A percentile compares a stretch with the other conserved stretches of the same genome.
phyloP scores from a whole-genome alignment of 1,140 invertebrate genomes.

The Tribolium castaneum region DNA sequence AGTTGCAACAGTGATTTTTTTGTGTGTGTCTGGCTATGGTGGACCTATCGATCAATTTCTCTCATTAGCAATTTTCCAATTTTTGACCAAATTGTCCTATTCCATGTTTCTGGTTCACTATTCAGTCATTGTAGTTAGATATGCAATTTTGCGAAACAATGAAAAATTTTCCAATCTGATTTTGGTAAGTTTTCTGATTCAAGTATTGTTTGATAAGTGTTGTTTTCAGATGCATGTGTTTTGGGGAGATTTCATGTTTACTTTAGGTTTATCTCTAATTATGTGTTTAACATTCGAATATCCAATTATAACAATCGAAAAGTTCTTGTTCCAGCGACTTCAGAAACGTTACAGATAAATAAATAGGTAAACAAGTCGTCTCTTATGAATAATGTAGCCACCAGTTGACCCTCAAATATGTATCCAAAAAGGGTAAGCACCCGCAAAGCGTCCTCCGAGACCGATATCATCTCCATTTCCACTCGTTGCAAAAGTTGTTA shows the following conservation, averaged over 20 bases:
- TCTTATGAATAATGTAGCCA: conserved; percentile 5
- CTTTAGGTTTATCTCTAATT: too few species aligned
- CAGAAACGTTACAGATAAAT: neutral
- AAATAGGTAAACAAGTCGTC: too few species aligned
- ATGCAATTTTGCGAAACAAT: neutral
- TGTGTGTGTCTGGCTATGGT: conserved; percentile 46
- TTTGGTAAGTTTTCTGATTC: neutral
- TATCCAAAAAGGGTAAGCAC: conserved; percentile 9
- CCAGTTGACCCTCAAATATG: conserved; percentile 11
- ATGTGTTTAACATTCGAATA: too few species aligned
- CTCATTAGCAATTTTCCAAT: conserved; percentile 42
- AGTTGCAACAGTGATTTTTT: conserved; percentile 74
- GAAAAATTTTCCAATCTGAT: too few species aligned
- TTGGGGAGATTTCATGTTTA: too few species aligned
- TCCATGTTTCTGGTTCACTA: conserved; percentile 45
- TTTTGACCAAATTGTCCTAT: conserved; percentile 43
- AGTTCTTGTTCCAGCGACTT: neutral
- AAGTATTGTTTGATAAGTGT: neutral
- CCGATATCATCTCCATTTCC: conserved; percentile 17
- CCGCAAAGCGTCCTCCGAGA: neutral
- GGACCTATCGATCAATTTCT: neutral
- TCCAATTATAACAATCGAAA: too few species aligned
- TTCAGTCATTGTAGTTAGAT: neutral
- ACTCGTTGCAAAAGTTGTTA: conserved; percentile 6
- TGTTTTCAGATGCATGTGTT: too few species aligned